Conservation (phyloP, 2,888 invertebrate species). For the Phlogophora meticulosa region DNA sequence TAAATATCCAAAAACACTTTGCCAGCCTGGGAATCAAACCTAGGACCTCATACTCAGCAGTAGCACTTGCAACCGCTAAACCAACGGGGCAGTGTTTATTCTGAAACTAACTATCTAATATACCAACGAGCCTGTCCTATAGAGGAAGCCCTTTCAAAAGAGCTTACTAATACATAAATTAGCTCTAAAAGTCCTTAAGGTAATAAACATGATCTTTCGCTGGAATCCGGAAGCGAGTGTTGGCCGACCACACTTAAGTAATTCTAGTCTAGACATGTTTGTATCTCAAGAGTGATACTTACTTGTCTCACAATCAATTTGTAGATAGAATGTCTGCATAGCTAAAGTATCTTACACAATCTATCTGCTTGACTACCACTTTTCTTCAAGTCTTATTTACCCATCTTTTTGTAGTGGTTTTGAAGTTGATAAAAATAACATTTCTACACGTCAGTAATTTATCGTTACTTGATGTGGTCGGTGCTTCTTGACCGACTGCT, state of each 20-base stretch:
- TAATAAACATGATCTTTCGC: not conserved
- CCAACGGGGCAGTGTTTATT: too few relatives aligned
- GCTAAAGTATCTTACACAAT: too few relatives aligned
- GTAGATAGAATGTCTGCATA: constrained; percentile 5
- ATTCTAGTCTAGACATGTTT: constrained; percentile 26
- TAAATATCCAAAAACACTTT: too few relatives aligned
- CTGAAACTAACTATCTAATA: too few relatives aligned
- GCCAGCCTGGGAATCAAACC: too few relatives aligned
- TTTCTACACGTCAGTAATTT: too few relatives aligned
- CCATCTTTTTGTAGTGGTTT: not conserved
- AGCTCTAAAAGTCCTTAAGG: not conserved
- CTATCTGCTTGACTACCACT: not conserved
- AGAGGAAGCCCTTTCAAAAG: not conserved
- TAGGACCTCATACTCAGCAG: too few relatives aligned
- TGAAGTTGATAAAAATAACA: too few relatives aligned
- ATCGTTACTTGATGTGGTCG: too few relatives aligned
- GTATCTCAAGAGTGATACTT: constrained; percentile 2
- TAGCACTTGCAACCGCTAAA: too few relatives aligned
- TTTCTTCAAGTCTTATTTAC: not conserved
- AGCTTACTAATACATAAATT: not conserved
- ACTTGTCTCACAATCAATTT: constrained; percentile 9
- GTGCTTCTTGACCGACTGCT: too few relatives aligned
- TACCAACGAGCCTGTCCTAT: not conserved
- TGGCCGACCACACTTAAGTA: constrained; percentile 2
- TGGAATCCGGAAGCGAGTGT: constrained; percentile 34